A percentile compares a stretch with the other conserved stretches of the same genome.
These are phyloP conservation scores for Polyploca ridens DNA, from an alignment of 2,888 invertebrate species.

Conservation along the genomic window DNA sequence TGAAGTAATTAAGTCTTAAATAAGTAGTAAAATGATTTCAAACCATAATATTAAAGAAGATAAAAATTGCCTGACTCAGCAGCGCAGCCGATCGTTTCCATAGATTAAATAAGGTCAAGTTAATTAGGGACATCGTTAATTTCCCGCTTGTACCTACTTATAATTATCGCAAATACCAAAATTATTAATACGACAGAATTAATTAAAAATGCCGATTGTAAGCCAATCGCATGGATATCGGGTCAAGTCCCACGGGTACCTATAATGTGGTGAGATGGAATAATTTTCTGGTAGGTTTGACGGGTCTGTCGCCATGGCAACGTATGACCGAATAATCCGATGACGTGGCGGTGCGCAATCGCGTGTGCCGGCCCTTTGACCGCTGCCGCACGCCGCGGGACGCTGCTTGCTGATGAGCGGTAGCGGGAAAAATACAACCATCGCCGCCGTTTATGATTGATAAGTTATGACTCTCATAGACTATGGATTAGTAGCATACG, in stretches of 20 bases:
- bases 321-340: slow-evolving; percentile 16
- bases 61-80: neutral
- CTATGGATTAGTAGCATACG: no score
- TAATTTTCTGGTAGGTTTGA: slow-evolving; percentile 19
- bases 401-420: neutral
- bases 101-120: neutral
- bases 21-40: no score
- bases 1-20: no score
- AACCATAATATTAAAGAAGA: no score
- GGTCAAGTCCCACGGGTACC: neutral
- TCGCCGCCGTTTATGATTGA: neutral
- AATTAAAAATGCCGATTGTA: neutral
- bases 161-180: neutral
- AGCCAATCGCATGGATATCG: neutral
- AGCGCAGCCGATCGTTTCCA: neutral
- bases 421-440: neutral
- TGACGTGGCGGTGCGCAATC: slow-evolving; percentile 30
- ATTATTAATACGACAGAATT: neutral
- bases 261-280: neutral
- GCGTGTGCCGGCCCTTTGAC: slow-evolving; percentile 23
- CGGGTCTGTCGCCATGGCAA: slow-evolving; percentile 9
- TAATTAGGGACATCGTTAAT: slow-evolving; percentile 1
- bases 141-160: neutral
- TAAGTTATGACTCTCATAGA: no score
- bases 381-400: neutral